phyloP scores from a whole-genome alignment of 2,888 invertebrate genomes.

The Pristionchus fissidentatus region DNA sequence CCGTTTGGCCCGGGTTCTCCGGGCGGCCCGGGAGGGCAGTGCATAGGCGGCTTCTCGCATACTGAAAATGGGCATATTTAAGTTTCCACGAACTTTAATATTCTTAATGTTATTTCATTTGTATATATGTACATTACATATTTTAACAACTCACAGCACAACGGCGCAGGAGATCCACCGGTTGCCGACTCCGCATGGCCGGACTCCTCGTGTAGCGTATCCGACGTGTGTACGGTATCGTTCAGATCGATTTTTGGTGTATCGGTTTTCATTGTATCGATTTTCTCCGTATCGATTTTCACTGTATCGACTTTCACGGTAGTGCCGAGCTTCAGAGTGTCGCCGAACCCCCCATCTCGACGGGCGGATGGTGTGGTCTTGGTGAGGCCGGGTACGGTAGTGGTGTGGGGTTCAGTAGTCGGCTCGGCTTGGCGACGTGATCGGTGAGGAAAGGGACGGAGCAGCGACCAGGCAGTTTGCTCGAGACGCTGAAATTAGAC shows the following conservation, averaged over 20 bases:
- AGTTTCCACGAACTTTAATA: background rate
- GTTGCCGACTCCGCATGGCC: background rate
- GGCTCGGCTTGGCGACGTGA: conserved; percentile 3
- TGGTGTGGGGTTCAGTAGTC: background rate
- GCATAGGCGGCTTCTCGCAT: conserved; percentile 35
- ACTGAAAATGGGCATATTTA: background rate
- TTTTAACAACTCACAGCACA: background rate
- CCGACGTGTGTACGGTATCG: background rate
- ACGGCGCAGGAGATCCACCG: background rate
- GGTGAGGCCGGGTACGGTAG: background rate
- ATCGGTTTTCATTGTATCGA: background rate
- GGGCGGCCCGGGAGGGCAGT: conserved; percentile 30
- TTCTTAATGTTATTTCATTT: too few relatives aligned
- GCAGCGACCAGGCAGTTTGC: background rate
- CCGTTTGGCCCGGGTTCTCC: conserved; percentile 38
- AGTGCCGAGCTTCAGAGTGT: background rate
- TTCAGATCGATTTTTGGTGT: too few relatives aligned
- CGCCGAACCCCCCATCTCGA: background rate
- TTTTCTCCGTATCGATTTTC: too few relatives aligned
- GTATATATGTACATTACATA: too few relatives aligned
- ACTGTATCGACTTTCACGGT: background rate
- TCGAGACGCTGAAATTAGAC: background rate
- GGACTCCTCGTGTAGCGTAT: background rate
- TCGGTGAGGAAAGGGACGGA: background rate
- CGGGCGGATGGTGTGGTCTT: too few relatives aligned